Base-by-base conservation (phyloP, 35 echinoderm and acorn worm species). In the Apostichopus californicus region DNA sequence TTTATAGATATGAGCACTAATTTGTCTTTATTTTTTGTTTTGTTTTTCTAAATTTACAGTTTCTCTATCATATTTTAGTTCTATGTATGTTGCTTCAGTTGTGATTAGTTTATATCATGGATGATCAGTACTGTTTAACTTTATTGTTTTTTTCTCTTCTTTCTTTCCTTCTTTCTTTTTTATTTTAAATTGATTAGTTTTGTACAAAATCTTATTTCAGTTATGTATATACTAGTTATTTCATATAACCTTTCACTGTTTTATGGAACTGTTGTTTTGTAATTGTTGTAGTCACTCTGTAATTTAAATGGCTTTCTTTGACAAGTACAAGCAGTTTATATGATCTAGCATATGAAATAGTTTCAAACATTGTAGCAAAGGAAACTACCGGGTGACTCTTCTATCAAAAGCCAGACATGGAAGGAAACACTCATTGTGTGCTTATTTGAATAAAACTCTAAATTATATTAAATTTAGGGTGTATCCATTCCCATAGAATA, bases 51-150 rank as follows among this genome's bases (percentile, higher is more conserved):
- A 46, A 46, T n/a, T n/a, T 2, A 46, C 34, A 46, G 34, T 46
- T 46, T 46, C 34, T 46, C 34, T 46, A 46, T 46, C 0, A 46
- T 46, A 46, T 46, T 46, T n/a, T 46, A 46, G 34, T 46, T 46
- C 34, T 46, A 46, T 46, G 34, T 46, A 46, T 46, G 34, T 46
- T 46, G 34, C 34, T 46, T 46, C 9, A 17, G 63, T 66, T 17
- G 9, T 24, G 12, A 80, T 24, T 80, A 80, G 78, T n/a, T 80
- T 7, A 5, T 34, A 7, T n/a, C 78, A 80, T 12, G 78, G 34
- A 46, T 46, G 78, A 80, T 80, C 78, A 80, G 78, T 80, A 80
- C 78, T 80, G 78, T 80, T 26, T 12, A 80, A 24, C 28, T 80
- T 80, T 80, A 5, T 80, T 7, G 9, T 80, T 12, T 80, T 80